phyloP scores from a whole-genome alignment of 2,797 vertebrate genomes.

The Scyliorhinus canicula region DNA sequence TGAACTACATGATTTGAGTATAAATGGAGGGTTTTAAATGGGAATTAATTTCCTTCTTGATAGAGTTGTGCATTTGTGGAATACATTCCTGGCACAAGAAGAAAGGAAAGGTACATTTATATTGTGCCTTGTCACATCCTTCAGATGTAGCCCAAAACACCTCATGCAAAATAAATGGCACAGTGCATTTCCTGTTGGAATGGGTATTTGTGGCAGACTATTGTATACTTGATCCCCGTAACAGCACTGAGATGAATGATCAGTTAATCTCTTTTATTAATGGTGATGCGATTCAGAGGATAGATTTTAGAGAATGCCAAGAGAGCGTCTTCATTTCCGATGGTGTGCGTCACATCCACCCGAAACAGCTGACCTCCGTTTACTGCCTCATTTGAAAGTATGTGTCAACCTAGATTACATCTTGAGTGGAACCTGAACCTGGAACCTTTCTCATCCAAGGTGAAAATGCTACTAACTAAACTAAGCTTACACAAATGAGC shows the following conservation, averaged over 20 bases:
- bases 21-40: neutral
- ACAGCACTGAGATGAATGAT: neutral
- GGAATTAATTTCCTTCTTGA: neutral
- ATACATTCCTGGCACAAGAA: neutral
- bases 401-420: neutral
- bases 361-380: neutral
- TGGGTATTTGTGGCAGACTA: too few relatives aligned
- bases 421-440: neutral
- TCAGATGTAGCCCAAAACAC: neutral
- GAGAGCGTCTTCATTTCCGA: neutral
- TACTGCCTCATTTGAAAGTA: neutral
- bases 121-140: neutral
- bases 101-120: neutral
- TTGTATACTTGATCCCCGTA: neutral
- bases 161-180: neutral
- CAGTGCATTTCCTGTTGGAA: neutral
- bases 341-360: neutral
- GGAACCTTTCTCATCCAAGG: neutral
- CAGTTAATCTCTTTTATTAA: neutral
- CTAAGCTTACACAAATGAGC: too few relatives aligned
- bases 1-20: neutral
- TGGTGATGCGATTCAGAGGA: neutral
- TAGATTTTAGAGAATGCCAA: neutral
- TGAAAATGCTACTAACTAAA: neutral
- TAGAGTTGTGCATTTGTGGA: neutral